phyloP scores from a whole-genome alignment of 1,140 invertebrate genomes.

The Cataglyphis hispanica region DNA sequence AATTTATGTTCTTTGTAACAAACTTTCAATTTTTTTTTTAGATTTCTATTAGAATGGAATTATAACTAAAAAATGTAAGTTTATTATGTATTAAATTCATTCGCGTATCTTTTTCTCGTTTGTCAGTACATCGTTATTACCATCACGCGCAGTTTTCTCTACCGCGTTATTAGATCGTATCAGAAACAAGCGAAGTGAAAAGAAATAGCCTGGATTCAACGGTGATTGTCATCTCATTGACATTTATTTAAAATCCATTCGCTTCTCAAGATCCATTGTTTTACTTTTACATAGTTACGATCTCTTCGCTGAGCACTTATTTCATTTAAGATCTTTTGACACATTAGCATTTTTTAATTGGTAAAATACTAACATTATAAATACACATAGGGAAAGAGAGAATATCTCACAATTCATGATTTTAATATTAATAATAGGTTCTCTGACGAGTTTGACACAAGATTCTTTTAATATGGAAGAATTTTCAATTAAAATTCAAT shows the following conservation, averaged over 20 bases:
- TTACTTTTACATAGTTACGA: constrained; percentile 56
- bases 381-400: background rate
- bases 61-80: background rate
- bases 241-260: constrained; percentile 62
- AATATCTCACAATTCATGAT: background rate
- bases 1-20: background rate
- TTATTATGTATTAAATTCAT: constrained; percentile 13
- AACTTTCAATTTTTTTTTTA: background rate
- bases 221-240: constrained; percentile 64
- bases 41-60: background rate
- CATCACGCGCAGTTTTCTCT: constrained; percentile 19
- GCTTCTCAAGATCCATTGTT: constrained; percentile 58
- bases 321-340: constrained; percentile 21
- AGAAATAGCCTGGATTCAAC: constrained; percentile 63
- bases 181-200: constrained; percentile 55
- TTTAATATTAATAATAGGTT: background rate
- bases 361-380: background rate
- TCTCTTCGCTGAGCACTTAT: background rate
- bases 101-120: background rate
- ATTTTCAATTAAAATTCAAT: constrained; percentile 1
- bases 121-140: background rate
- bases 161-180: constrained; percentile 43
- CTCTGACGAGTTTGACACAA: background rate
- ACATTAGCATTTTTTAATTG: constrained; percentile 7
- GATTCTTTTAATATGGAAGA: background rate